Evolutionary conservation across 2,113 vertebrate species (phyloP), one percentile per base, ranked within the genome.

Genomic region (Erpornis zantholeuca): DNA sequence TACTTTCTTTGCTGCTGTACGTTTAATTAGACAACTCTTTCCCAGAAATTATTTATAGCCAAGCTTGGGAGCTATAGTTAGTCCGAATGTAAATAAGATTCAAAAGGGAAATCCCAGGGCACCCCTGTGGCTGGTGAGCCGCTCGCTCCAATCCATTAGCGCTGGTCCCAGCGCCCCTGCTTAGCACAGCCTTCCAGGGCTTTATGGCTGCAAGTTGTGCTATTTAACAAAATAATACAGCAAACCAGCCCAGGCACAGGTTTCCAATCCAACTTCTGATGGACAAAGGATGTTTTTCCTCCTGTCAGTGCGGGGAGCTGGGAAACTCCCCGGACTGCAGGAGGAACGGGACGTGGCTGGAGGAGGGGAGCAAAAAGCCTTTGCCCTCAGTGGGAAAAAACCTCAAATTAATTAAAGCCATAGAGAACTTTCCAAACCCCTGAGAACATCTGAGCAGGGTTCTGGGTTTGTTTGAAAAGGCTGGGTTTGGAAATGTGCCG

Each of bases 31-130:
- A 98, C 97, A 97, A 97, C 97, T 97, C 98, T 98, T 98, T 96
- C 97, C 98, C 79, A 98, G 98, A 97, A 98, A 98, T 98, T 98
- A 98, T 98, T 98, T 98, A 98, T 98, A 98, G 97, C 95, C 65
- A 6, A 88, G 96, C 96, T 97, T 86, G 94, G 84, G 97, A 98
- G 98, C 97, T 98, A 98, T 98, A 97, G 98, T 98, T 98, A 98
- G 98, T 92, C 97, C 94, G 90, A 97, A 98, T 98, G 98, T 98
- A 98, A 98, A 98, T 98, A 98, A 98, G 97, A 97, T 96, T 98
- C 97, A 97, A 96, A 95, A 96, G 94, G 79, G 92, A 97, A 97
- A 96, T 98, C 97, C 97, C 98, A 94, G 96, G 25, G 88, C 94
- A 72, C 94, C 33, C 92, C 75, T 65, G 94, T 54, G 96, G 93